Base-by-base conservation (phyloP, 2,888 invertebrate species). In the Pyrochroa serraticornis region DNA sequence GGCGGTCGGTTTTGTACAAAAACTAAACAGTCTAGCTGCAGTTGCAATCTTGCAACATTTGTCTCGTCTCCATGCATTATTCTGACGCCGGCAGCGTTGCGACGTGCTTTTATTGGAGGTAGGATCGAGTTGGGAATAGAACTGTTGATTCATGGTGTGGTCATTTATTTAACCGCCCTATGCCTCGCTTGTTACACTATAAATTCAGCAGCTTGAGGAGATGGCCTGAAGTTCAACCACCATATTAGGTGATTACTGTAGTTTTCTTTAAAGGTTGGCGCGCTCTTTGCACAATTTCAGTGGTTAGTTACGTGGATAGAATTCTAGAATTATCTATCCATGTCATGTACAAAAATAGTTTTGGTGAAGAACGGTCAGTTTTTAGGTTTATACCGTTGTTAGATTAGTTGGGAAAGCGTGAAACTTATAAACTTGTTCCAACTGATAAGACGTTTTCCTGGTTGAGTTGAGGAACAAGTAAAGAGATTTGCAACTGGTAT, bases 141-240 rank as follows among this genome's bases (percentile, higher is more conserved):
- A 69, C 63, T 60, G 69, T 64, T 70, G 67, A 69, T 69, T 64
- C 63, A 70, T 63, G 63, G 51, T 64, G 63, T 60, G 65, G 66
- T 63, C 64, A 65, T 63, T 69, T 69, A 66, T 63, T 64, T 64
- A 68, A 67, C 70, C 68, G 56, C 64, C 58, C 60, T 64, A 62
- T 69, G 65, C 60, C 64, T 67, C 64, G 66, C 54, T 35, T 52
- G 54, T 39, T 58, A 50, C 31, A 50, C 45, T 51, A 45, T 57
- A 41, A 57, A 57, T 50, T 57, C 57, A 30, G 44, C 45, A 45
- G 42, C 30, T 44, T 46, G 41, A 46, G 50, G 46, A 46, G 22
- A 22, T 3, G n/a, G n/a, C 2, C 22, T 22, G 5, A 22, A 22
- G 22, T 22, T 22, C 22, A 22, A 22, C 3, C 22, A 22, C 3